A percentile compares a stretch with the other conserved stretches of the same genome.
Evolutionary conservation across 2,113 vertebrate species (phyloP).

Genomic region (Neolamprologus fasciatus): DNA sequence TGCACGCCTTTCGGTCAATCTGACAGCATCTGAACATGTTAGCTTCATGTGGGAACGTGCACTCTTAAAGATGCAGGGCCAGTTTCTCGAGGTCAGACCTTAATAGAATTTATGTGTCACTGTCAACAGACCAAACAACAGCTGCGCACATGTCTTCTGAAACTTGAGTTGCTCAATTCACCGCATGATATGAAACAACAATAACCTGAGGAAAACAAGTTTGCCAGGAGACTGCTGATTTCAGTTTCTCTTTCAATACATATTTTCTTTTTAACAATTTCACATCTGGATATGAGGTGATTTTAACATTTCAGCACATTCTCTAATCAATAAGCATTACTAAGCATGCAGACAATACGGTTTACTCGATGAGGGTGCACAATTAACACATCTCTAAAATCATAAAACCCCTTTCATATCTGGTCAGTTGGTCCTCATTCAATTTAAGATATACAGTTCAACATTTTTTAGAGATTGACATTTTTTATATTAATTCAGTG

Average conservation of each 20-base stretch:
- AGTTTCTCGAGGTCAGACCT: not conserved
- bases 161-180: not conserved
- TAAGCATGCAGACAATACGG: not conserved
- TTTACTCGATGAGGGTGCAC: not conserved
- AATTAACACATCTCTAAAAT: not conserved
- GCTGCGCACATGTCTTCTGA: not conserved
- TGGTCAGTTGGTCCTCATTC: not conserved
- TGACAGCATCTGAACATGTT: not conserved
- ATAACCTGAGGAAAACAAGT: not conserved
- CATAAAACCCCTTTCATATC: not conserved
- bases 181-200: not conserved
- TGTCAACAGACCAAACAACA: not conserved
- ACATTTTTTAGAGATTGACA: not conserved
- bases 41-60: not conserved
- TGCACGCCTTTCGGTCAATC: not conserved
- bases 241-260: not conserved
- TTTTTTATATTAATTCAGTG: not conserved
- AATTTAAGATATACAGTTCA: not conserved
- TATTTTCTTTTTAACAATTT: not conserved
- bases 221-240: not conserved
- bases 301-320: not conserved
- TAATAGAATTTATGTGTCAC: not conserved
- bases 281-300: not conserved
- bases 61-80: not conserved
- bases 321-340: not conserved